Evolutionary conservation across 2,888 invertebrate genomes (phyloP).

Genomic region (Drosophila subsilvestris): DNA sequence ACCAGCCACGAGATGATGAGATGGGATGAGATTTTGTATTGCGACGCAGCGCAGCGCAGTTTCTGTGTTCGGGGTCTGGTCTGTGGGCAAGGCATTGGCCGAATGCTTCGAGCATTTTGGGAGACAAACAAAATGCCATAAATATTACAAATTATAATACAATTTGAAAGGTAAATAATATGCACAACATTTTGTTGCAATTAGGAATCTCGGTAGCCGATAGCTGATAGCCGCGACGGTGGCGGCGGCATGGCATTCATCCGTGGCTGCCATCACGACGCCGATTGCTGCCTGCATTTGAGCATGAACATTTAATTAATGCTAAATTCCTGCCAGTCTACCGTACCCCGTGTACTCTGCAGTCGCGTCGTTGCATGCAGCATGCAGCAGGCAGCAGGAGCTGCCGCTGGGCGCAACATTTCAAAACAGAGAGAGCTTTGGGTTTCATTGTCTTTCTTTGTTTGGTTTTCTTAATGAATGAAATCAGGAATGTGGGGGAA

Average conservation of each 20-base stretch:
- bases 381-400: neutral
- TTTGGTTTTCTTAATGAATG: conserved; percentile 36
- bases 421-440: conserved; percentile 47
- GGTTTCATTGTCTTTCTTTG: neutral
- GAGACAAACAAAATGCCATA: conserved; percentile 57
- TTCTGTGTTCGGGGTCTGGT: neutral
- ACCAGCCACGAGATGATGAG: neutral
- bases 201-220: conserved; percentile 23
- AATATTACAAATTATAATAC: conserved; percentile 52
- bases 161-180: conserved; percentile 42
- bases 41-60: neutral
- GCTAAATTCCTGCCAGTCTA: conserved; percentile 48
- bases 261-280: conserved; percentile 2
- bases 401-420: conserved; percentile 38
- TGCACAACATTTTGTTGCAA: conserved; percentile 35
- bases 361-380: conserved; percentile 5
- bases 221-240: neutral
- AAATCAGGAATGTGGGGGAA: conserved; percentile 9
- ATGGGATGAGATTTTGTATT: neutral
- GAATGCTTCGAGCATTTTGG: conserved; percentile 32
- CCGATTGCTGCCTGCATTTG: conserved; percentile 46
- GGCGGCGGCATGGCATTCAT: conserved; percentile 7
- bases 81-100: conserved; percentile 41
- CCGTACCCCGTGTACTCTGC: conserved; percentile 6
- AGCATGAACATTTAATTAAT: conserved; percentile 76